phyloP scores from a whole-genome alignment of 2,113 vertebrate genomes.

The Anas platyrhynchos region DNA sequence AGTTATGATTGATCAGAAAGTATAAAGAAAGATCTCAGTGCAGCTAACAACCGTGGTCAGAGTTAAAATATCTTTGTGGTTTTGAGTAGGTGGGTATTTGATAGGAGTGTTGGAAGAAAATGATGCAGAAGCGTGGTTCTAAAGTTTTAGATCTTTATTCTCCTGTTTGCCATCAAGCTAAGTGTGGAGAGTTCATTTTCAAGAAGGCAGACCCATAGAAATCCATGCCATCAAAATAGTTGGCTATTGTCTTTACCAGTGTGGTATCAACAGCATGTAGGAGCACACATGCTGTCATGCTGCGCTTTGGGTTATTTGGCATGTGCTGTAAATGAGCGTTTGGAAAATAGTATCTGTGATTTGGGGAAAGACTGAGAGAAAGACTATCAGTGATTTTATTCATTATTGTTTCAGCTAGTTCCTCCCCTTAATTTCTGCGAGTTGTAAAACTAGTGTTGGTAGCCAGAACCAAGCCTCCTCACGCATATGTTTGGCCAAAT shows the following conservation, averaged over 20 bases:
- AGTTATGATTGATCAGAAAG: not conserved
- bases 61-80: not conserved
- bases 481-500: not conserved
- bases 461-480: not conserved
- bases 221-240: not conserved
- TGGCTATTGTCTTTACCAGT: not conserved
- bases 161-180: not conserved
- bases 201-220: not conserved
- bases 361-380: not conserved
- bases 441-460: not conserved
- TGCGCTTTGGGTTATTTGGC: not conserved
- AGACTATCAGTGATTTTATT: not conserved
- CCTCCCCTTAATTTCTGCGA: not conserved
- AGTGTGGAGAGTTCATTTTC: not conserved
- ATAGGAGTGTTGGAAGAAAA: not conserved
- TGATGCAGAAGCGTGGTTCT: not conserved
- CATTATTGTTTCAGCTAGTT: not conserved
- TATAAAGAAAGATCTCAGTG: not conserved
- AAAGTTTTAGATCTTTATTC: not conserved
- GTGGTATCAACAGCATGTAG: not conserved
- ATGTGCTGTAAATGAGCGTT: not conserved
- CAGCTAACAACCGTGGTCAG: not conserved
- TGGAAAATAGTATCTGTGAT: not conserved
- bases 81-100: conserved; percentile 11
- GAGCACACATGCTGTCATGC: not conserved